Evolutionary conservation across 1,140 invertebrate species (phyloP).

Genomic region (Heliconius himera): DNA sequence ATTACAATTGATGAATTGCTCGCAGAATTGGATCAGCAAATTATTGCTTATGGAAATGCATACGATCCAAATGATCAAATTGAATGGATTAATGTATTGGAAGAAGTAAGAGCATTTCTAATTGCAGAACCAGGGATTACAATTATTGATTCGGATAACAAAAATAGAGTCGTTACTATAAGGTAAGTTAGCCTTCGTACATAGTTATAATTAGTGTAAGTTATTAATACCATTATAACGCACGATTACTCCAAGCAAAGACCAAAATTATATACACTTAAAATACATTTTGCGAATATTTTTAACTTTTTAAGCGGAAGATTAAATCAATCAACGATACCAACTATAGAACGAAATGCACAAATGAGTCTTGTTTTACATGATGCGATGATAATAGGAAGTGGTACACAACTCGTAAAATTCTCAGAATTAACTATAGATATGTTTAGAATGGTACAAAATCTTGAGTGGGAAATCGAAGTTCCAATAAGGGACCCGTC

Average conservation of each 20-base stretch:
- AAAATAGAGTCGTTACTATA: constrained; percentile 89
- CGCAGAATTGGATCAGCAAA: constrained; percentile 93
- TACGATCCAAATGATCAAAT: constrained; percentile 98
- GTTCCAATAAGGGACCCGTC: constrained; percentile 69
- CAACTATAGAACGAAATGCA: constrained; percentile 92
- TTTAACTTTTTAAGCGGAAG: constrained; percentile 33
- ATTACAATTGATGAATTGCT: constrained; percentile 93
- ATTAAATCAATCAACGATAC: constrained; percentile 84
- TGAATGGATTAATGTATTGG: constrained; percentile 96
- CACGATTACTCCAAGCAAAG: too few species aligned
- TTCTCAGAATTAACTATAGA: constrained; percentile 98
- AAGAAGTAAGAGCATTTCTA: constrained; percentile 97
- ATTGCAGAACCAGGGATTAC: constrained; percentile 94
- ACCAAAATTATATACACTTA: not conserved
- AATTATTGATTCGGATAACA: constrained; percentile 92
- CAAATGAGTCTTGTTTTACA: constrained; percentile 94
- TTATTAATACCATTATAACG: too few species aligned
- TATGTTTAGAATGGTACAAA: constrained; percentile 99
- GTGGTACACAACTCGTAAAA: constrained; percentile 97
- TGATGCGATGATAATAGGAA: constrained; percentile 97
- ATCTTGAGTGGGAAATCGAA: constrained; percentile 93
- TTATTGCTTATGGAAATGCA: constrained; percentile 96
- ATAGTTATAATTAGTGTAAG: not conserved
- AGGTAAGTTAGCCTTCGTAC: constrained; percentile 81
- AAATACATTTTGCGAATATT: not conserved